These are phyloP conservation scores for Cynocephalus volans DNA, from an alignment of 2,113 vertebrate genomes.

Conservation along the genomic window DNA sequence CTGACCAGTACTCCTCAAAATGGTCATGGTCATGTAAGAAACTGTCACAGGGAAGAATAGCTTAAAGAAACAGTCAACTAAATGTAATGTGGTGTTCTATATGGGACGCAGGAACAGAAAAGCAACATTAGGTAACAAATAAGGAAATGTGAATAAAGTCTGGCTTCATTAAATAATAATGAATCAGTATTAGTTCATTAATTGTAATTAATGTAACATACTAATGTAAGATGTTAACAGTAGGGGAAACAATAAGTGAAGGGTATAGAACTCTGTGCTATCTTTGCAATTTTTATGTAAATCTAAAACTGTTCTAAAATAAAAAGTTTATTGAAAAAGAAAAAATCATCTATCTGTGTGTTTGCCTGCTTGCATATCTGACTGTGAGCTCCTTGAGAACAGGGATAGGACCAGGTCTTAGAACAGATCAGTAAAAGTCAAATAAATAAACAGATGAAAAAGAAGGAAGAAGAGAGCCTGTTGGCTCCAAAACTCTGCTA, in stretches of 20 bases:
- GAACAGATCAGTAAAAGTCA: background rate
- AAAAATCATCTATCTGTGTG: background rate
- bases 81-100: no score
- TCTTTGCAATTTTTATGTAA: background rate
- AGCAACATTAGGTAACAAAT: no score
- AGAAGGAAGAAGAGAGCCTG: background rate
- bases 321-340: background rate
- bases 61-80: no score
- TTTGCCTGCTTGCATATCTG: background rate
- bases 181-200: no score
- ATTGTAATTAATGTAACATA: background rate
- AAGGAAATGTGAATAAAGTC: no score
- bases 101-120: no score
- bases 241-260: background rate
- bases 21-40: no score
- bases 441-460: background rate
- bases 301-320: background rate
- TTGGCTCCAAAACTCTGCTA: background rate
- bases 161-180: no score
- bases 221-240: background rate
- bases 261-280: background rate
- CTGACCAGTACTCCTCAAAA: no score
- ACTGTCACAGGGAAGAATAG: no score
- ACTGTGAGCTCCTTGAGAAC: background rate
- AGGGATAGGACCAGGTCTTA: background rate